These are phyloP conservation scores for human DNA, from an alignment of 2,113 vertebrate genomes.

Conservation along the genomic window GRCh38 chr6:19825001-19825500, in stretches of 20 bases:
- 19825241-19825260: neutral
- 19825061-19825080: too few relatives aligned
- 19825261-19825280: neutral
- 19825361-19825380: neutral
- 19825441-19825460: neutral
- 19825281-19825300: neutral
- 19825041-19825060: too few relatives aligned
- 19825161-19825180: neutral
- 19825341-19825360: neutral
- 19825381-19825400: neutral
- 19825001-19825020: too few relatives aligned
- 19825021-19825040: too few relatives aligned
- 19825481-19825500: neutral
- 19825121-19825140: neutral
- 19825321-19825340: conserved; percentile 30
- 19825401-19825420: neutral
- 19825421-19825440: neutral
- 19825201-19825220: neutral
- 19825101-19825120: neutral
- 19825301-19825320: neutral
- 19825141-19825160: conserved; percentile 1
- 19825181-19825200: neutral
- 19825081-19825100: neutral
- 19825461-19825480: neutral
- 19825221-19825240: neutral